Conservation (phyloP, 2,888 invertebrate species). For the Isoperla grammatica region DNA sequence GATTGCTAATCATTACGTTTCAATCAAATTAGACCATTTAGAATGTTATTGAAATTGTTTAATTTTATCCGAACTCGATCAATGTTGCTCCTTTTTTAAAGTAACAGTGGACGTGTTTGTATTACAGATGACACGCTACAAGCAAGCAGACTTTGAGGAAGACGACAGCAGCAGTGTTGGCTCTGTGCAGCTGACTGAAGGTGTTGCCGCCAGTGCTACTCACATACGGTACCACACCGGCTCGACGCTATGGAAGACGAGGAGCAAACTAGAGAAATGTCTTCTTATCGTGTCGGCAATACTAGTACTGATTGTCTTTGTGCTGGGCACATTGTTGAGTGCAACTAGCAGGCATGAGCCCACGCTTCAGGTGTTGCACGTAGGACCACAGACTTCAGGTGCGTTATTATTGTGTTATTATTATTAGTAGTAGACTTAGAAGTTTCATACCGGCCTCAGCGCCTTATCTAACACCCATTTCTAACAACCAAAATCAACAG, state of each 20-base stretch:
- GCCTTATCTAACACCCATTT: neutral
- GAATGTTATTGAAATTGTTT: too few species aligned
- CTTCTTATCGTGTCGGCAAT: conserved; percentile 55
- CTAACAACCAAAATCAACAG: too few species aligned
- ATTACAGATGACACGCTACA: conserved; percentile 78
- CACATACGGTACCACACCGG: conserved; percentile 79
- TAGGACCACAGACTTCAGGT: conserved; percentile 23
- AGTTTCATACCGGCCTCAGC: neutral
- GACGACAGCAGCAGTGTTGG: conserved; percentile 78
- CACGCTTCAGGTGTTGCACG: conserved; percentile 38
- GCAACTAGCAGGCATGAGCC: conserved; percentile 46
- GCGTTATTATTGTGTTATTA: conserved; percentile 39
- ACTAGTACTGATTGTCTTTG: conserved; percentile 53
- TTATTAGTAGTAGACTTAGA: conserved; percentile 10
- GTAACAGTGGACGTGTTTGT: neutral
- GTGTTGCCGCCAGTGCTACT: conserved; percentile 69
- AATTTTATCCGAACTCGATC: too few species aligned
- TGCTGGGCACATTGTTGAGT: conserved; percentile 56
- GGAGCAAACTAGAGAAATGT: conserved; percentile 64
- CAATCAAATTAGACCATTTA: too few species aligned
- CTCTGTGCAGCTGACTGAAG: conserved; percentile 77
- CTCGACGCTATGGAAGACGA: conserved; percentile 67
- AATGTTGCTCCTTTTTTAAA: too few species aligned
- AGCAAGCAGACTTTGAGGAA: conserved; percentile 80
- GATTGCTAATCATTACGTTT: too few species aligned